Conservation (phyloP, 2,797 vertebrate genomes). For the Corythornis leucogaster region DNA sequence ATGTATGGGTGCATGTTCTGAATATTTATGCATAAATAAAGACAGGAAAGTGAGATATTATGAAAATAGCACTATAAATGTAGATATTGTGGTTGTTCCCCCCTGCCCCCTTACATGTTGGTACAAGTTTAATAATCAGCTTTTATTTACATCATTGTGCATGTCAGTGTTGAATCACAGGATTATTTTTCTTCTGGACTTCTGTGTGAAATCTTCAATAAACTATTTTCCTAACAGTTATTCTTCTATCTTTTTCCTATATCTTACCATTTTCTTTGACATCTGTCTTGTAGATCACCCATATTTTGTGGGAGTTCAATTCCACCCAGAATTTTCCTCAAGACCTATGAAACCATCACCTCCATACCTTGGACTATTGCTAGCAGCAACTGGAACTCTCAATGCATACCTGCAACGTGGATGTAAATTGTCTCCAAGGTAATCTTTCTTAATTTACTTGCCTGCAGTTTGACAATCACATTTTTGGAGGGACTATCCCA, state of each 20-base stretch:
- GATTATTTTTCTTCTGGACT: not conserved
- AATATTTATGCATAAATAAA: not conserved
- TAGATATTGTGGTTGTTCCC: not conserved
- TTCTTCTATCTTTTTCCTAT: not conserved
- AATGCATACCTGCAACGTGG: slow-evolving; percentile 75
- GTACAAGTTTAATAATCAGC: not conserved
- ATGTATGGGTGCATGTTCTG: not conserved
- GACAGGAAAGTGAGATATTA: not conserved
- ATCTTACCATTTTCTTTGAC: not conserved
- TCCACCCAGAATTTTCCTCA: slow-evolving; percentile 85
- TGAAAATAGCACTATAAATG: not conserved
- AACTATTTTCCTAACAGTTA: not conserved
- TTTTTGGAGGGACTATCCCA: not conserved
- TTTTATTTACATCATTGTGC: not conserved
- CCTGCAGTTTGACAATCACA: not conserved
- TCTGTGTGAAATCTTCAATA: not conserved
- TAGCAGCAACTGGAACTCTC: slow-evolving; percentile 81
- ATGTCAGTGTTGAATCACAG: not conserved
- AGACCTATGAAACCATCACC: slow-evolving; percentile 86
- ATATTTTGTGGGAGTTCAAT: slow-evolving; percentile 84
- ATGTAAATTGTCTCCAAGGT: slow-evolving; percentile 80
- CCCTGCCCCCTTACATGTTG: not conserved
- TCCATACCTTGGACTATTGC: slow-evolving; percentile 81
- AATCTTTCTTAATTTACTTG: slow-evolving; percentile 28
- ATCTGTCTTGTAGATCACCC: slow-evolving; percentile 78